phyloP scores from a whole-genome alignment of 2,113 vertebrate genomes.

The Laticauda colubrina region DNA sequence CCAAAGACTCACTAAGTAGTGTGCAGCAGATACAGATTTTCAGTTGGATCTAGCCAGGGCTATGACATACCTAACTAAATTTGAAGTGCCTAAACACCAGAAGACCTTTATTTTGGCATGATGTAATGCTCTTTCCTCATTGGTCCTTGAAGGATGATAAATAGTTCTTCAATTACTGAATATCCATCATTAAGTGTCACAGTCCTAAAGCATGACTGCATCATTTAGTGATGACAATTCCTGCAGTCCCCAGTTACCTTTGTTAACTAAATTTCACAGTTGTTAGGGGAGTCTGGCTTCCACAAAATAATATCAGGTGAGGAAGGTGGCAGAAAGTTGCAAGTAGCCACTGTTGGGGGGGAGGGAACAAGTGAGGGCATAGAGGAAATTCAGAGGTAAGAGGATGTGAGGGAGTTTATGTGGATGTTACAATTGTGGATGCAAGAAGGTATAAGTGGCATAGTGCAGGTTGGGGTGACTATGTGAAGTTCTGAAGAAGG shows the following conservation, averaged over 20 bases:
- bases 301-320: background rate
- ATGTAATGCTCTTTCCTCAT: background rate
- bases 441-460: background rate
- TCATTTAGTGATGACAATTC: background rate
- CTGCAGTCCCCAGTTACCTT: background rate
- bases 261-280: background rate
- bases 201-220: background rate
- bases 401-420: background rate
- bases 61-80: background rate
- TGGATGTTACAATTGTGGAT: background rate
- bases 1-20: background rate
- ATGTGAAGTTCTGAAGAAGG: no score
- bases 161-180: background rate
- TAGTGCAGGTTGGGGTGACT: no score
- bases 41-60: background rate
- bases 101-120: background rate
- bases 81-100: background rate
- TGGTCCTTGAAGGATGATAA: background rate
- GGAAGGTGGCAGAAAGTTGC: background rate
- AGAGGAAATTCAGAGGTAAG: background rate
- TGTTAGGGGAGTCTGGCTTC: background rate
- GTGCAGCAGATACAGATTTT: background rate
- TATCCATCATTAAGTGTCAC: background rate
- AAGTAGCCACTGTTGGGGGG: background rate
- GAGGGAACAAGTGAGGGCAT: background rate